Percentiles rank a stretch among this genome's conserved stretches.
Evolutionary conservation across 2,888 invertebrate genomes (phyloP).

Genomic region (Brachyptera risi): DNA sequence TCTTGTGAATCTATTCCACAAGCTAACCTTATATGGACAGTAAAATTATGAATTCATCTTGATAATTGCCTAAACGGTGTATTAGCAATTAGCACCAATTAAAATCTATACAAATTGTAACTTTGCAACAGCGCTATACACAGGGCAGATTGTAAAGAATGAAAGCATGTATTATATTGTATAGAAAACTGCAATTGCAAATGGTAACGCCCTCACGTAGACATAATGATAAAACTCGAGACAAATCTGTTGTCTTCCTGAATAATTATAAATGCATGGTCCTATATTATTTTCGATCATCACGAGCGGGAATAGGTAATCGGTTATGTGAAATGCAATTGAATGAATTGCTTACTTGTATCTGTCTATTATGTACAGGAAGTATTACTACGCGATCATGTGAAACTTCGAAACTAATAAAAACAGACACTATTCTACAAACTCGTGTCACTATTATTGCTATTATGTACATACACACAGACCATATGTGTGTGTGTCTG

Average conservation of each 20-base stretch:
- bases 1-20: too few species aligned
- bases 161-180: too few species aligned
- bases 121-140: too few species aligned
- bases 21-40: too few species aligned
- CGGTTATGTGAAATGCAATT: background rate
- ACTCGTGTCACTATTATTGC: background rate
- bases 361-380: too few species aligned
- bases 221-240: background rate
- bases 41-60: too few species aligned
- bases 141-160: too few species aligned
- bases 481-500: background rate
- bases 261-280: slow-evolving; percentile 10
- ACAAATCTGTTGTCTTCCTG: slow-evolving; percentile 7
- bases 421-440: slow-evolving; percentile 3
- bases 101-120: slow-evolving; percentile 6
- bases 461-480: background rate
- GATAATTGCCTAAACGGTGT: too few species aligned
- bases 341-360: background rate
- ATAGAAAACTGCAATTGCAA: too few species aligned
- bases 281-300: slow-evolving; percentile 7
- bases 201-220: slow-evolving; percentile 11
- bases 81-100: background rate
- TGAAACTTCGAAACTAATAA: slow-evolving; percentile 8
- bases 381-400: background rate
- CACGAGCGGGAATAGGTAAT: too few species aligned